Evolutionary conservation across 2,113 vertebrate genomes (phyloP).

Genomic region (Todiramphus saurophagus): DNA sequence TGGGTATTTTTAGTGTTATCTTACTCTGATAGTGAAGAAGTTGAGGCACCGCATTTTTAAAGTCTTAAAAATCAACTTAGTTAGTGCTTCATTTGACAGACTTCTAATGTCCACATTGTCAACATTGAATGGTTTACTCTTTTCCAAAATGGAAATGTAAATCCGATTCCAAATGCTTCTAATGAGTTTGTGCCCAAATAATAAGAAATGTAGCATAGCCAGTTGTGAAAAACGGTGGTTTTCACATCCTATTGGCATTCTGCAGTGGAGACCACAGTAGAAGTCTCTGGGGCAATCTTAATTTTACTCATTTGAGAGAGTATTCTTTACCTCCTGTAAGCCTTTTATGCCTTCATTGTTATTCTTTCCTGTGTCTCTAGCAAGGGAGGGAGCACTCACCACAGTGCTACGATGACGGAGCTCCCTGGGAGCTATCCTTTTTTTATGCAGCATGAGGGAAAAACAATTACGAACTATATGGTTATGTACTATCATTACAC

Average conservation of each 20-base stretch:
- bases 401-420: no score
- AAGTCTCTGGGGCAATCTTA: neutral
- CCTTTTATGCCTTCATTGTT: neutral
- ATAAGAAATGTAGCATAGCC: neutral
- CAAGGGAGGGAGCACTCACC: neutral
- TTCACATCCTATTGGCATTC: neutral
- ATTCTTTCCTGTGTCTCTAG: neutral
- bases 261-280: neutral
- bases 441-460: neutral
- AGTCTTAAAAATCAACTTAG: neutral
- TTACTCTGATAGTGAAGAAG: neutral
- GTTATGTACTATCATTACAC: neutral
- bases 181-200: neutral
- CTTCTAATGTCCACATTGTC: neutral
- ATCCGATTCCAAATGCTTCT: neutral
- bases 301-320: neutral
- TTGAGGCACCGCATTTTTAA: neutral
- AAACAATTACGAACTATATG: neutral
- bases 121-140: neutral
- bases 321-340: neutral
- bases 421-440: neutral
- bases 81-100: neutral
- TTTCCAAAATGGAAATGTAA: neutral
- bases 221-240: neutral
- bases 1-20: neutral